These are phyloP conservation scores for Genyomyrus donnyi DNA, from an alignment of 2,113 vertebrate species.

Conservation along the genomic window DNA sequence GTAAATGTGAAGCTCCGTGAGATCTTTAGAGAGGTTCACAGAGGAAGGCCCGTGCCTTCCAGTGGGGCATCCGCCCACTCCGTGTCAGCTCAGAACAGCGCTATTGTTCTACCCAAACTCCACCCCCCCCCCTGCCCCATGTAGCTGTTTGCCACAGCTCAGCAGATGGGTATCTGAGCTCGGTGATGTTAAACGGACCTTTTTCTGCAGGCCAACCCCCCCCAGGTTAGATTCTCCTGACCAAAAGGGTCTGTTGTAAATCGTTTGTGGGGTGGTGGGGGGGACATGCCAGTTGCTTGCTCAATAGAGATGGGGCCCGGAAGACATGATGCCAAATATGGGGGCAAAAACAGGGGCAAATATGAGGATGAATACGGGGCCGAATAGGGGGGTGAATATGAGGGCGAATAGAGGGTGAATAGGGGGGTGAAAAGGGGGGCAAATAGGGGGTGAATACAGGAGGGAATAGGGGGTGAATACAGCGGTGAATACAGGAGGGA, in stretches of 20 bases:
- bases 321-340: not conserved
- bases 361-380: not conserved
- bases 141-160: not conserved
- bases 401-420: not conserved
- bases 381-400: not conserved
- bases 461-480: not conserved
- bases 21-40: not conserved
- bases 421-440: slow-evolving; percentile 9
- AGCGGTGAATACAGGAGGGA: not conserved
- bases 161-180: not conserved
- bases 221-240: not conserved
- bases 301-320: slow-evolving; percentile 42
- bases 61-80: not conserved
- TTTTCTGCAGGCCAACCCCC: not conserved
- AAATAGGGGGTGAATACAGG: no score
- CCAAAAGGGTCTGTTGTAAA: slow-evolving; percentile 10
- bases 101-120: not conserved
- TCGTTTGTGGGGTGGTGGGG: slow-evolving; percentile 18
- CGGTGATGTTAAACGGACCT: not conserved
- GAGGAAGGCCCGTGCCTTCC: not conserved
- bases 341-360: not conserved
- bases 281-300: slow-evolving; percentile 44
- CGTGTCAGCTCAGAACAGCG: not conserved
- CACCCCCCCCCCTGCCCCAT: no score
- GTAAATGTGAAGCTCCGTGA: not conserved